A percentile compares a stretch with the other conserved stretches of the same genome.
phyloP scores from a whole-genome alignment of 2,888 invertebrate species.

The Agapetus fuscipes region DNA sequence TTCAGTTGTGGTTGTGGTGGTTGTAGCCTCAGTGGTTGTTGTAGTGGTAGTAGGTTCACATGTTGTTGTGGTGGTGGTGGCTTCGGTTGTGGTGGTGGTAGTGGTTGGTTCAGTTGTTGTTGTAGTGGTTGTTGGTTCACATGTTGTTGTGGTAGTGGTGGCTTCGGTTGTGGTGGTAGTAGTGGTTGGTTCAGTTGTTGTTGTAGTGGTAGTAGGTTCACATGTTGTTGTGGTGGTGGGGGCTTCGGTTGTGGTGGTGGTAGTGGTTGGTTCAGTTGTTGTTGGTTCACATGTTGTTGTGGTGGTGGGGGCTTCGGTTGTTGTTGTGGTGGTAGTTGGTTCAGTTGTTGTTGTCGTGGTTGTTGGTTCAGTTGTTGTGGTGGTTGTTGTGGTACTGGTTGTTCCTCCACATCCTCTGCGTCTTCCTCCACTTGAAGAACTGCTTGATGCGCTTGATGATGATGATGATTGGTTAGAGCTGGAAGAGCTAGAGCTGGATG shows the following conservation, averaged over 20 bases:
- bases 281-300: no score
- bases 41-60: not conserved
- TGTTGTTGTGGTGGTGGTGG: not conserved
- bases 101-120: not conserved
- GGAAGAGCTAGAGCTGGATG: not conserved
- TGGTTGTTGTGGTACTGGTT: not conserved
- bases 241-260: not conserved
- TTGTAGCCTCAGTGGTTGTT: not conserved
- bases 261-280: not conserved
- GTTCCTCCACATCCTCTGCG: not conserved
- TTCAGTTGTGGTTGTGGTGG: not conserved
- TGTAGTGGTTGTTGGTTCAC: not conserved
- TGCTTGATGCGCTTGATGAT: not conserved
- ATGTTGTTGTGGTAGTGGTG: not conserved
- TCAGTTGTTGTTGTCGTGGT: not conserved
- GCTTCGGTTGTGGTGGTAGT: no score
- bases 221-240: not conserved
- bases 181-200: not conserved
- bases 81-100: not conserved
- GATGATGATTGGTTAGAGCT: not conserved
- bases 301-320: not conserved
- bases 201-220: not conserved
- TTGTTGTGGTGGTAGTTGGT: not conserved
- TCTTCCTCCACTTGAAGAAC: not conserved
- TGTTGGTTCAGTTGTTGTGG: not conserved